Conservation (phyloP, 2,113 vertebrate species). For the Dipodomys spectabilis region DNA sequence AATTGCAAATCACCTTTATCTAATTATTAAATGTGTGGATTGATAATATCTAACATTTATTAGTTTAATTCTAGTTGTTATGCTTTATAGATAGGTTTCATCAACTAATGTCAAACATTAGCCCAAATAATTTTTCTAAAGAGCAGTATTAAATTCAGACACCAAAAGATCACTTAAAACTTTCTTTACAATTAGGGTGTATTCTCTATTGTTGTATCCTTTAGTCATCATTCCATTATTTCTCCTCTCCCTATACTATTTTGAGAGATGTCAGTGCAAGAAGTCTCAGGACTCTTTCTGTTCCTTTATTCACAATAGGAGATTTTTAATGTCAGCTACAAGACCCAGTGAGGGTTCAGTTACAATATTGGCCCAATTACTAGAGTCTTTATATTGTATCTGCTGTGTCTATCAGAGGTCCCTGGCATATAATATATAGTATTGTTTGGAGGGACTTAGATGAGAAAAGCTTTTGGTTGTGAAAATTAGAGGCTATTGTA, state of each 20-base stretch:
- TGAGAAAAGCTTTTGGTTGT: not conserved
- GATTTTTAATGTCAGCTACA: not conserved
- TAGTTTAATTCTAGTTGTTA: conserved; percentile 60
- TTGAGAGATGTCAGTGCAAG: not conserved
- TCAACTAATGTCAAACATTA: conserved; percentile 61
- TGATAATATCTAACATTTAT: conserved; percentile 57
- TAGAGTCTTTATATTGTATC: not conserved
- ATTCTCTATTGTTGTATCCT: not conserved
- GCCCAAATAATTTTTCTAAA: conserved; percentile 54
- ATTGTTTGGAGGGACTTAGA: conserved; percentile 10
- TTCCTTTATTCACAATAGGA: not conserved
- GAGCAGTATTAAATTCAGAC: conserved; percentile 29
- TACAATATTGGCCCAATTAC: too few relatives aligned
- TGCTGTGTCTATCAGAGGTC: not conserved
- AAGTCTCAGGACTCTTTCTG: not conserved
- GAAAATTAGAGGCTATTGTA: not conserved
- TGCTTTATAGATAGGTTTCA: conserved; percentile 58
- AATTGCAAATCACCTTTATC: conserved; percentile 46
- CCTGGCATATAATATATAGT: not conserved
- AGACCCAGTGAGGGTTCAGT: not conserved
- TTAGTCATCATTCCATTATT: not conserved
- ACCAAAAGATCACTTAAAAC: conserved; percentile 41
- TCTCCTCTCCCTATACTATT: not conserved
- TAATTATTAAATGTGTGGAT: conserved; percentile 58
- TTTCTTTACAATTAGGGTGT: not conserved